Evolutionary conservation across 1,140 invertebrate species (phyloP).

Genomic region (Drosophila cardini): DNA sequence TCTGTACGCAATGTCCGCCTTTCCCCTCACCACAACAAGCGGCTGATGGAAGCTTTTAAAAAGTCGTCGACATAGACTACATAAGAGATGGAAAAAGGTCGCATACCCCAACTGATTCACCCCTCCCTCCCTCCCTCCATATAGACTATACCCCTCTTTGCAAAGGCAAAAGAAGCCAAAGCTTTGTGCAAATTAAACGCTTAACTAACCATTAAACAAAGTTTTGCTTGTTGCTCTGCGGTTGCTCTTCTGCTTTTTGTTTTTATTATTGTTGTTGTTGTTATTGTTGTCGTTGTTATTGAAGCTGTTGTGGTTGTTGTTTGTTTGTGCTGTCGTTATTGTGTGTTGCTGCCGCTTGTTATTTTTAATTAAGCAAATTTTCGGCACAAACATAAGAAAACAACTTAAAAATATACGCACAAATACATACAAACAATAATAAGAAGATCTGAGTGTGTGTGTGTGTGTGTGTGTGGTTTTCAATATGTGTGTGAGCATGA

Average conservation of each 20-base stretch:
- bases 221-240: constrained; percentile 78
- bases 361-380: constrained; percentile 83
- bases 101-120: neutral
- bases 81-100: constrained; percentile 27
- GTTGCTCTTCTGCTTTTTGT: constrained; percentile 37
- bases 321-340: constrained; percentile 39
- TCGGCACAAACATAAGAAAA: constrained; percentile 72
- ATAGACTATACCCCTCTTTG: neutral
- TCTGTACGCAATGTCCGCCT: constrained; percentile 4
- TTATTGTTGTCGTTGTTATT: constrained; percentile 30
- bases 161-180: constrained; percentile 9
- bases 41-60: constrained; percentile 44
- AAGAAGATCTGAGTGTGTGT: neutral
- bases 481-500: constrained; percentile 10
- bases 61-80: constrained; percentile 39
- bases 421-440: constrained; percentile 19
- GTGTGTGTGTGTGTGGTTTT: constrained; percentile 10
- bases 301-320: constrained; percentile 59
- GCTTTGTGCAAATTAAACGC: constrained; percentile 73
- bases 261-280: constrained; percentile 46
- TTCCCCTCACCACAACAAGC: constrained; percentile 3
- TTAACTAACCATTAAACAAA: constrained; percentile 82
- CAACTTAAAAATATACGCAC: constrained; percentile 53
- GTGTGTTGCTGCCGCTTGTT: constrained; percentile 62
- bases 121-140: neutral